phyloP scores from a whole-genome alignment of 2,113 vertebrate genomes.

The Tricholaema leucomelas region DNA sequence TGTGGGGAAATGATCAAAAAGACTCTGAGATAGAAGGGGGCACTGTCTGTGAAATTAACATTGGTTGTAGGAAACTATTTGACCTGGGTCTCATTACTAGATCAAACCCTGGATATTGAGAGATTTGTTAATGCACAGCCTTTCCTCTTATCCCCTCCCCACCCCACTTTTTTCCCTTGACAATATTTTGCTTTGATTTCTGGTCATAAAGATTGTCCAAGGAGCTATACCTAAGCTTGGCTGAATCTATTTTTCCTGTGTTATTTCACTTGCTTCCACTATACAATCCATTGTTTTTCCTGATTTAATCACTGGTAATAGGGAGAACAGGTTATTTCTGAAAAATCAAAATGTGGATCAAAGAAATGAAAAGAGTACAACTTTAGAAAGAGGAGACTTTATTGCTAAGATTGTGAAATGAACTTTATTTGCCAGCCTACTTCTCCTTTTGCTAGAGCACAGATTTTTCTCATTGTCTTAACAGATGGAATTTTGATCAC shows the following conservation, averaged over 20 bases:
- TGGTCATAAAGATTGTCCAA: neutral
- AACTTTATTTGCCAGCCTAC: neutral
- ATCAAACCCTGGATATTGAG: neutral
- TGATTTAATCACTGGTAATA: neutral
- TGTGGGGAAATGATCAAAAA: neutral
- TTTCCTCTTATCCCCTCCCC: no score
- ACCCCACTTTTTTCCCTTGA: rapidly evolving
- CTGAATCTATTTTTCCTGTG: neutral
- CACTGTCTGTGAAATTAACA: neutral
- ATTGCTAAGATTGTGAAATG: neutral
- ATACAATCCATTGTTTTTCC: neutral
- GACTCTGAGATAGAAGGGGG: neutral
- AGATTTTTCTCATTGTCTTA: neutral
- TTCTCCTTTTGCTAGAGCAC: neutral
- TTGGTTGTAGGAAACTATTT: neutral
- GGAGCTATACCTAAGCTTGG: neutral
- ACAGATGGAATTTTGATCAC: neutral
- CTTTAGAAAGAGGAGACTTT: neutral
- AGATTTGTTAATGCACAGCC: neutral
- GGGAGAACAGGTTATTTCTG: neutral
- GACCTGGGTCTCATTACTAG: neutral
- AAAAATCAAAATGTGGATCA: neutral
- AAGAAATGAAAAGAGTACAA: neutral
- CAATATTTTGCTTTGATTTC: neutral
- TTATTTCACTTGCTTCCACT: neutral